Evolutionary conservation across 2,888 invertebrate genomes (phyloP).

Genomic region (Onthophagus sagittarius): DNA sequence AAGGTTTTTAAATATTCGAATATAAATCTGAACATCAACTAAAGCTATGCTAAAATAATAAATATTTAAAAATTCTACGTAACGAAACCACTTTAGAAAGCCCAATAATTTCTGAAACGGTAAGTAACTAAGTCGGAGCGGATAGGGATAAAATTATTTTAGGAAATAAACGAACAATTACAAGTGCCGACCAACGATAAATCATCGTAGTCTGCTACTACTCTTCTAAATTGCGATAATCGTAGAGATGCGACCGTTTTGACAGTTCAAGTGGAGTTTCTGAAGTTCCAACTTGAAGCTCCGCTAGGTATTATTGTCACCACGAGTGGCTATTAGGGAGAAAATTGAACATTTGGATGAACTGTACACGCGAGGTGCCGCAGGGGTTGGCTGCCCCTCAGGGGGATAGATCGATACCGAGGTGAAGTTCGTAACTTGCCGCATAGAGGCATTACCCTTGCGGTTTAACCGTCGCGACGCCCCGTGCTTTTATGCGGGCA

Average conservation of each 20-base stretch:
- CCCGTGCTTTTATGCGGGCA: not conserved
- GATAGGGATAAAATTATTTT: no score
- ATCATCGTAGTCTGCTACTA: no score
- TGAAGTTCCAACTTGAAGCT: not conserved
- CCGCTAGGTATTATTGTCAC: conserved; percentile 8
- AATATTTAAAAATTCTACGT: no score
- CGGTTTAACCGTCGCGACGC: conserved; percentile 1
- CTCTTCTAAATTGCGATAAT: not conserved
- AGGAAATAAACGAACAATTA: no score
- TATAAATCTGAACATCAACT: no score
- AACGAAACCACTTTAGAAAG: no score
- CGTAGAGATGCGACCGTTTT: not conserved
- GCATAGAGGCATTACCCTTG: conserved; percentile 12
- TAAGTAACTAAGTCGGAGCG: no score
- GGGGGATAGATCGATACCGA: conserved; percentile 28
- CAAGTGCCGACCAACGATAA: no score
- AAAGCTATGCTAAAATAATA: no score
- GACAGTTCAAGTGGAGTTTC: not conserved
- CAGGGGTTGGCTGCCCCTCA: conserved; percentile 28
- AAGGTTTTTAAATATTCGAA: no score
- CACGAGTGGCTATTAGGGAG: conserved; percentile 11
- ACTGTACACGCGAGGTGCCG: conserved; percentile 32
- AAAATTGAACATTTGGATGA: conserved; percentile 25
- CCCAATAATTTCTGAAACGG: no score
- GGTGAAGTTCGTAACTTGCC: conserved; percentile 11